Evolutionary conservation across 2,888 invertebrate species (phyloP).

Genomic region (Mimumesa dahlbomi): DNA sequence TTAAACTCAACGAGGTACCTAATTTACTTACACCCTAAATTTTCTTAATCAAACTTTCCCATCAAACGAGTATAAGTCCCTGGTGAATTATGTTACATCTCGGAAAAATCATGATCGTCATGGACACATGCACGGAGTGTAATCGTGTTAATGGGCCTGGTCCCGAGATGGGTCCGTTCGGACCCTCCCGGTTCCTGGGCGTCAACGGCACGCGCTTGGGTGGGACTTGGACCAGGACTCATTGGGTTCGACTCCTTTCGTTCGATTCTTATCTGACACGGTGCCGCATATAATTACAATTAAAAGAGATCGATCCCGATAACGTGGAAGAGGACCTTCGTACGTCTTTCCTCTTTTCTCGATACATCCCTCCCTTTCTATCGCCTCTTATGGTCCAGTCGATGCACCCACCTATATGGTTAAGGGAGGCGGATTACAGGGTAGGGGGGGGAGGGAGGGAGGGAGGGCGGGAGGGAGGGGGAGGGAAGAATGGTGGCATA

Average conservation of each 20-base stretch:
- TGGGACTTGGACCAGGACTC: conserved; percentile 67
- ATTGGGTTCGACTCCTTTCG: conserved; percentile 44
- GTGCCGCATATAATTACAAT: conserved; percentile 79
- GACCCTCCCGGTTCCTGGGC: conserved; percentile 70
- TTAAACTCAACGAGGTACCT: too few species aligned
- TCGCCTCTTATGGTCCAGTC: conserved; percentile 63
- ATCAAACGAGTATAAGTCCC: too few species aligned
- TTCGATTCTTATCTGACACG: conserved; percentile 64
- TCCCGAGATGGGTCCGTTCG: too few species aligned
- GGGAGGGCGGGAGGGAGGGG: too few species aligned
- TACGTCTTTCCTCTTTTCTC: conserved; percentile 18
- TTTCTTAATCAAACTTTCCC: too few species aligned
- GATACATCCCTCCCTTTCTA: conserved; percentile 36
- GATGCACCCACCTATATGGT: conserved; percentile 74
- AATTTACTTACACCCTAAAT: too few species aligned
- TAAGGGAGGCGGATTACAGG: conserved; percentile 68
- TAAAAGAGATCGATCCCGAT: conserved; percentile 78
- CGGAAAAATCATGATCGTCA: too few species aligned
- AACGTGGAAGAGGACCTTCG: conserved; percentile 59
- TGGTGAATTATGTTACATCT: too few species aligned
- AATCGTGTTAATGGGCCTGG: conserved; percentile 54
- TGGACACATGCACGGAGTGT: conserved; percentile 2
- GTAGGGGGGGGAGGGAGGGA: neutral
- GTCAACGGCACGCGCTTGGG: conserved; percentile 79
- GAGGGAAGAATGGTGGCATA: conserved; percentile 79